Evolutionary conservation across 2,113 vertebrate species (phyloP).

Genomic region (Dicaeum eximium): DNA sequence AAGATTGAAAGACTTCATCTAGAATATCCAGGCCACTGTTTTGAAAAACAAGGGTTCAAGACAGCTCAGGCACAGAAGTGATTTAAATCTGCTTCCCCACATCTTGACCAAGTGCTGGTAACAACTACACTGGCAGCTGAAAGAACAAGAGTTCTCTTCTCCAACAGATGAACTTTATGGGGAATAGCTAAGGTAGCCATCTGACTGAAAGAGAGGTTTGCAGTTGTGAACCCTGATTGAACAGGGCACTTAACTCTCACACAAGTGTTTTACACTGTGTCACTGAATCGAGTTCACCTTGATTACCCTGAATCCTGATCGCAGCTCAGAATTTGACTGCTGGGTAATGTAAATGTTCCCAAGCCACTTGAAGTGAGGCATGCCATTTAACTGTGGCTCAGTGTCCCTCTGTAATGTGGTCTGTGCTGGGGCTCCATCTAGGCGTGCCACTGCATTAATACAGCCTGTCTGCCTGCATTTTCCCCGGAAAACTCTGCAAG

Average conservation of each 20-base stretch:
- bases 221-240: neutral
- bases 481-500: neutral
- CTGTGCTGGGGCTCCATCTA: slow-evolving; percentile 11
- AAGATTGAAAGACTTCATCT: neutral
- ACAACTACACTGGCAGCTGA: neutral
- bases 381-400: neutral
- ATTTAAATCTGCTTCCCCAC: neutral
- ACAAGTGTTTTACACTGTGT: neutral
- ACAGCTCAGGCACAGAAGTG: neutral
- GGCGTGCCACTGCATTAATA: neutral
- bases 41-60: neutral
- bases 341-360: neutral
- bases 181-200: neutral
- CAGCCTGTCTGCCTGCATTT: neutral
- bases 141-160: neutral
- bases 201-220: neutral
- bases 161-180: neutral
- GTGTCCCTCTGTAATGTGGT: no score
- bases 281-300: neutral
- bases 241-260: neutral
- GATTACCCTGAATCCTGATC: neutral
- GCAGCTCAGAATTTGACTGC: neutral
- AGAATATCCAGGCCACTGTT: neutral
- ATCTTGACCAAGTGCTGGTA: neutral
- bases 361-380: neutral